Conservation (phyloP, 2,888 invertebrate genomes). For the Pollenia angustigena region DNA sequence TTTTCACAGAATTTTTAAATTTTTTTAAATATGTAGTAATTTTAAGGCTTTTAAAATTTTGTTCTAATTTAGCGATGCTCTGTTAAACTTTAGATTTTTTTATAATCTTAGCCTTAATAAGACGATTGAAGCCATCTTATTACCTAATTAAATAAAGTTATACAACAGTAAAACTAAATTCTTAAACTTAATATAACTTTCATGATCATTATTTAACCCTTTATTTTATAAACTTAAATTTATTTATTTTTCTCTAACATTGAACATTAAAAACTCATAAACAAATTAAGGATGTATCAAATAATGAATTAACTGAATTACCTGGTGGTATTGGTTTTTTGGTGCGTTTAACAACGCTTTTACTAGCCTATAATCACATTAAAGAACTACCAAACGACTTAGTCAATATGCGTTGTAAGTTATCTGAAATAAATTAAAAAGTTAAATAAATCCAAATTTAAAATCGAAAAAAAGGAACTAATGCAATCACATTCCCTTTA, state of each 20-base stretch:
- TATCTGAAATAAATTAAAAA: conserved; percentile 1
- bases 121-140: no score
- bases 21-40: no score
- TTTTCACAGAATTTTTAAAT: no score
- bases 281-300: conserved; percentile 89
- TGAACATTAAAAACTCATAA: conserved; percentile 27
- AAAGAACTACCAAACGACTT: conserved; percentile 91
- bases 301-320: conserved; percentile 89
- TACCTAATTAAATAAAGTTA: neutral
- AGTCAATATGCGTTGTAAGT: conserved; percentile 91
- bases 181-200: neutral
- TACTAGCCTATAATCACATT: conserved; percentile 90
- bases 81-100: no score
- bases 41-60: no score
- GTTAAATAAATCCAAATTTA: neutral
- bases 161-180: neutral
- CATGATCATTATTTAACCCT: conserved; percentile 35
- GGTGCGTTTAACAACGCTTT: conserved; percentile 90
- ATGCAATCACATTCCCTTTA: conserved; percentile 2
- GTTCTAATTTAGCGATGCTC: no score
- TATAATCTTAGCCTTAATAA: no score
- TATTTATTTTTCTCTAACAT: conserved; percentile 53
- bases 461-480: neutral
- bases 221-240: conserved; percentile 34
- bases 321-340: conserved; percentile 93